These are phyloP conservation scores for Crenuchus spilurus DNA, from an alignment of 2,797 vertebrate genomes.

Conservation along the genomic window DNA sequence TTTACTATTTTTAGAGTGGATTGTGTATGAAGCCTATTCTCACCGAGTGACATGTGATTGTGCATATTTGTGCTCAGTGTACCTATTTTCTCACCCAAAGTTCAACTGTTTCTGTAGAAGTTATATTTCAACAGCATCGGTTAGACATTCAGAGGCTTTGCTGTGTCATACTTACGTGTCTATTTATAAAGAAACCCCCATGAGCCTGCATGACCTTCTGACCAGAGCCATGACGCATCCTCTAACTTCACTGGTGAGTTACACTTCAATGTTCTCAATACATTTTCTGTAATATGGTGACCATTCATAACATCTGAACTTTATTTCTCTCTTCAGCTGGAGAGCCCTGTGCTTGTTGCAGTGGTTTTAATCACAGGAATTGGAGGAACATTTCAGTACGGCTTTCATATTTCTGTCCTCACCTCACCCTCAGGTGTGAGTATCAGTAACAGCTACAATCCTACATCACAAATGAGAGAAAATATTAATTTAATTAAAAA, in stretches of 20 bases:
- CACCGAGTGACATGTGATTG: not conserved
- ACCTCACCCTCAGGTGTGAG: slow-evolving; percentile 81
- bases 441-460: slow-evolving; percentile 5
- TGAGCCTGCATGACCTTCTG: not conserved
- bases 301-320: not conserved
- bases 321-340: slow-evolving; percentile 64
- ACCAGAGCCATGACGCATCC: slow-evolving; percentile 58
- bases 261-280: too few relatives aligned
- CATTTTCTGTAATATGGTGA: not conserved
- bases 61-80: not conserved
- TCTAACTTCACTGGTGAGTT: slow-evolving; percentile 65
- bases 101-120: slow-evolving; percentile 63
- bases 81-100: slow-evolving; percentile 38
- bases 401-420: slow-evolving; percentile 80
- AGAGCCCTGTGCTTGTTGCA: slow-evolving; percentile 70
- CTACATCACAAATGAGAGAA: too few relatives aligned
- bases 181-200: not conserved
- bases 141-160: slow-evolving; percentile 46
- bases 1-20: too few relatives aligned
- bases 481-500: too few relatives aligned
- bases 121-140: slow-evolving; percentile 38
- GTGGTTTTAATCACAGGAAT: slow-evolving; percentile 76
- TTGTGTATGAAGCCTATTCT: too few relatives aligned
- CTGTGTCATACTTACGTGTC: slow-evolving; percentile 26
- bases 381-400: slow-evolving; percentile 82